phyloP scores from a whole-genome alignment of 2,113 vertebrate species.

The Vanacampus margaritifer region DNA sequence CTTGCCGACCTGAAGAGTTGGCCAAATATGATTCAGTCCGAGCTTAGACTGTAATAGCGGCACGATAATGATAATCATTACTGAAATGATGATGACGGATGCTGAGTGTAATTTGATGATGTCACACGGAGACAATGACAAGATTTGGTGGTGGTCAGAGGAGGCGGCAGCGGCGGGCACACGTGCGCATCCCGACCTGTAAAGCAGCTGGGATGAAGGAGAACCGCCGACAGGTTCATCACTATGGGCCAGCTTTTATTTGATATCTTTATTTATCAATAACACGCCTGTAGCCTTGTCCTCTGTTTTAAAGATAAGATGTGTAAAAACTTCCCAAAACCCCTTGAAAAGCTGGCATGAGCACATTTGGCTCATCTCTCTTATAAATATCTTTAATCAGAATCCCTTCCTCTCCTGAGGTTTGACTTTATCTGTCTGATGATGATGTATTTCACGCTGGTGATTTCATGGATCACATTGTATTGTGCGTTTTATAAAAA shows the following conservation, averaged over 20 bases:
- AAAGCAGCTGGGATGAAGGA: constrained; percentile 29
- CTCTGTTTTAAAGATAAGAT: constrained; percentile 10
- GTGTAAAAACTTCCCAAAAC: not conserved
- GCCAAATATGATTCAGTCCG: constrained; percentile 47
- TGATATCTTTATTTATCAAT: constrained; percentile 15
- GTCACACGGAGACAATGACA: constrained; percentile 62
- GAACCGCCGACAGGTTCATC: constrained; percentile 7
- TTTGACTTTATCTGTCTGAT: constrained; percentile 13
- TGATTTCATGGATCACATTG: not conserved
- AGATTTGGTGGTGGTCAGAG: constrained; percentile 5
- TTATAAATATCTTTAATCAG: constrained; percentile 8
- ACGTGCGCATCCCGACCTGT: constrained; percentile 47
- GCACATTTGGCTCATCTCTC: not conserved
- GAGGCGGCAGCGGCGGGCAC: constrained; percentile 24
- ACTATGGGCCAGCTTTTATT: constrained; percentile 3
- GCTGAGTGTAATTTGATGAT: constrained; percentile 59
- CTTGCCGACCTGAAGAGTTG: constrained; percentile 2
- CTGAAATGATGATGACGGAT: constrained; percentile 56
- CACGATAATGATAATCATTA: constrained; percentile 66
- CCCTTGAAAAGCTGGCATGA: not conserved
- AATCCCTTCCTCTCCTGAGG: constrained; percentile 1
- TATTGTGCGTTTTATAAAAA: not conserved
- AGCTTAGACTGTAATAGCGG: constrained; percentile 26
- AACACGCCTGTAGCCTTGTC: not conserved
- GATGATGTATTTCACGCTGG: not conserved